These are phyloP conservation scores for Urocolius indicus DNA, from an alignment of 2,113 vertebrate genomes.

Conservation along the genomic window DNA sequence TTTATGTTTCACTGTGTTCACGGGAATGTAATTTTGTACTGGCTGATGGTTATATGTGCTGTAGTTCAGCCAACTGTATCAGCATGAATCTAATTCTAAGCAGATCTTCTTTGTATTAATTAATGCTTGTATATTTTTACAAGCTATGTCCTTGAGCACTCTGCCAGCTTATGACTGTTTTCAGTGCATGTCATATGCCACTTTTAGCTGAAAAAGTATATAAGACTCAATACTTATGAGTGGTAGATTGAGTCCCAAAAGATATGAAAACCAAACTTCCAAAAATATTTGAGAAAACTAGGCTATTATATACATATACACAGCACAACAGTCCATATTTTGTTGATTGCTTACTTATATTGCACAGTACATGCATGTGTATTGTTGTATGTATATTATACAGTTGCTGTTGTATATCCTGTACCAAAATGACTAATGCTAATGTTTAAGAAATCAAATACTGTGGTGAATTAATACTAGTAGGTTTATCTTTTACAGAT, in stretches of 20 bases:
- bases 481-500: background rate
- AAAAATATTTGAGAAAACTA: background rate
- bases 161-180: background rate
- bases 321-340: background rate
- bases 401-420: background rate
- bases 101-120: background rate
- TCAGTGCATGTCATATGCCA: background rate
- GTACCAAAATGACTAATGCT: background rate
- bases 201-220: background rate
- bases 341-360: background rate
- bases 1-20: background rate
- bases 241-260: background rate
- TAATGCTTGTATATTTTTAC: background rate
- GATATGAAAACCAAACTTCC: background rate
- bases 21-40: background rate
- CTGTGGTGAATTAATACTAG: background rate
- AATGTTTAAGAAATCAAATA: background rate
- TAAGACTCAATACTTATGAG: background rate
- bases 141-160: background rate
- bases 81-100: background rate
- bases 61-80: background rate
- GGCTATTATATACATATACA: background rate
- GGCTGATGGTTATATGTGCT: background rate
- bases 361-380: background rate
- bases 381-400: background rate